Conservation (phyloP, 1,140 invertebrate genomes). For the Phymastichus coffea region DNA sequence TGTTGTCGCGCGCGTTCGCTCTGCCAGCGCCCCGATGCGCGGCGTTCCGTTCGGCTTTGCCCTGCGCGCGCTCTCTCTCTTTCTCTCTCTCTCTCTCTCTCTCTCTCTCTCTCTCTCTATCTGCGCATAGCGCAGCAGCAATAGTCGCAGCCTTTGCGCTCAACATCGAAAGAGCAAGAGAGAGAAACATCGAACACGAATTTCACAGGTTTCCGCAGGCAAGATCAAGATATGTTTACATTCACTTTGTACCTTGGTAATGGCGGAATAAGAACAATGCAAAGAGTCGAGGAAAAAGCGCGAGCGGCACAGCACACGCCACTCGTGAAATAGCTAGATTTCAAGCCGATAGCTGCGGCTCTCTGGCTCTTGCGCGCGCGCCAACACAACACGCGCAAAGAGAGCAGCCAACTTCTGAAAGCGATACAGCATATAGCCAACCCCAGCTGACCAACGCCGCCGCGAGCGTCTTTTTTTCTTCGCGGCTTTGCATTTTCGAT, state of each 20-base stretch:
- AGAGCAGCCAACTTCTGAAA: too few relatives aligned
- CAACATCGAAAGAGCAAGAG: too few relatives aligned
- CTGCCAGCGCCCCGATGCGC: background rate
- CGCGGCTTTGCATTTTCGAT: constrained; percentile 14
- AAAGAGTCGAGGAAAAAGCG: constrained; percentile 4
- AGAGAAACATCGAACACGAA: background rate
- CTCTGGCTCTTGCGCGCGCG: background rate
- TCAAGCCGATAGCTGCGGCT: constrained; percentile 1
- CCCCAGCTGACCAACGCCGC: background rate
- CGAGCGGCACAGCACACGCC: background rate
- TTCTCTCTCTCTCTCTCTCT: too few relatives aligned
- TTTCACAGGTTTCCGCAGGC: constrained; percentile 16
- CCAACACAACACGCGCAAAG: too few relatives aligned
- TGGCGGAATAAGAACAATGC: constrained; percentile 18
- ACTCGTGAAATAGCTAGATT: constrained; percentile 13
- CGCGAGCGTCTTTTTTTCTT: background rate
- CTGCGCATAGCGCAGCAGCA: background rate
- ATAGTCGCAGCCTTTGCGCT: background rate
- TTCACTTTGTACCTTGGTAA: constrained; percentile 25
- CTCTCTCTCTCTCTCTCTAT: too few relatives aligned
- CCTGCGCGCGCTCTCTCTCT: too few relatives aligned
- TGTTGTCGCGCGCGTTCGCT: constrained; percentile 8
- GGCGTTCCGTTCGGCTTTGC: too few relatives aligned
- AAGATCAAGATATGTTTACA: constrained; percentile 24
- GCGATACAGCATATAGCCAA: too few relatives aligned